These are phyloP conservation scores for Stegodyphus mimosarum DNA, from an alignment of 1,140 invertebrate genomes.

Conservation along the genomic window DNA sequence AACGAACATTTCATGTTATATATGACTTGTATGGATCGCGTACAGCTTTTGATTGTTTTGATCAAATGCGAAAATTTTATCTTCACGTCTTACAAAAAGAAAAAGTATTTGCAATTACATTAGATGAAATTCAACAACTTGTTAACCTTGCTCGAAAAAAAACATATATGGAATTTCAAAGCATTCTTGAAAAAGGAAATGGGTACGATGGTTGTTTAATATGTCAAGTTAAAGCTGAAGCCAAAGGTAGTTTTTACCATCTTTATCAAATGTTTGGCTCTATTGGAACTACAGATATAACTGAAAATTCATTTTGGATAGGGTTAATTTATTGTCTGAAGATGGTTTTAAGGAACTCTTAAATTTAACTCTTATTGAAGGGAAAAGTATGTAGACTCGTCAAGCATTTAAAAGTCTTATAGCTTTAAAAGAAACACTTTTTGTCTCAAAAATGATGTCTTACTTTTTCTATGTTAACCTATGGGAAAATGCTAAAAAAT, in stretches of 20 bases:
- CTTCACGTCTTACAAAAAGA: background rate
- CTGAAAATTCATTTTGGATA: background rate
- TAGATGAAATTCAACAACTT: conserved; percentile 22
- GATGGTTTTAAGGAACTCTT: background rate
- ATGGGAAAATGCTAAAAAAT: too few species aligned
- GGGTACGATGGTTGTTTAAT: background rate
- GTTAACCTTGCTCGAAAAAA: background rate
- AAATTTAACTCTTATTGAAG: background rate
- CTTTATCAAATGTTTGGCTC: conserved; percentile 1
- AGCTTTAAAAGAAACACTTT: too few species aligned
- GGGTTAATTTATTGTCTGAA: conserved; percentile 7
- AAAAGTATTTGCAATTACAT: background rate
- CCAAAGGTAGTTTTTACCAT: conserved; percentile 12
- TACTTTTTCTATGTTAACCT: too few species aligned
- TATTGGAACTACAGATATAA: background rate
- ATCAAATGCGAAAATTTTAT: conserved; percentile 23
- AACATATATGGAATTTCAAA: background rate
- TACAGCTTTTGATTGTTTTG: background rate
- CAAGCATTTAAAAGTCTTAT: too few species aligned
- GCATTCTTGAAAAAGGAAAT: background rate
- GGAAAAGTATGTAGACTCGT: background rate
- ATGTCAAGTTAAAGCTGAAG: conserved; percentile 10
- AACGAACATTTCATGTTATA: conserved; percentile 17
- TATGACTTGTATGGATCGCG: conserved; percentile 28
- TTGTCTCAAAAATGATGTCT: too few species aligned